These are phyloP conservation scores for Chloropsis hardwickii DNA, from an alignment of 2,113 vertebrate genomes.

Conservation along the genomic window DNA sequence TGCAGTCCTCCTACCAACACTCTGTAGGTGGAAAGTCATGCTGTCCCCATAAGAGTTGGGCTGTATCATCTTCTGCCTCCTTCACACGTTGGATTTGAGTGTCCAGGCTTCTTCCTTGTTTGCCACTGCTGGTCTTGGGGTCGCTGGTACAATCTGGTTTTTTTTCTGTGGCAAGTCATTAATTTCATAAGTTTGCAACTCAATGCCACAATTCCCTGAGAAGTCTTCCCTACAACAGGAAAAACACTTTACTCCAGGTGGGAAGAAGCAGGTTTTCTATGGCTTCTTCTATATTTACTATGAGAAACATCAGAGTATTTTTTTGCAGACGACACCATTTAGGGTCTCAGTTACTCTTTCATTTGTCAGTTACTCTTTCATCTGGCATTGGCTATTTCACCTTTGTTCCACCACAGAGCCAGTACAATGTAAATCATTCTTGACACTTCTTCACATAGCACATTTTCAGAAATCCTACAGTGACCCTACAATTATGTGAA, in stretches of 20 bases:
- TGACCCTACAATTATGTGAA: no score
- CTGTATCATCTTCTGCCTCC: not conserved
- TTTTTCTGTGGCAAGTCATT: not conserved
- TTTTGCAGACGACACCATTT: not conserved
- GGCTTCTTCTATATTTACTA: not conserved
- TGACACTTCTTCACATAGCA: not conserved
- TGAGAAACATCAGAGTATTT: not conserved
- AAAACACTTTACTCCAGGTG: not conserved
- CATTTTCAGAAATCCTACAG: not conserved
- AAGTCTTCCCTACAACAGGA: not conserved
- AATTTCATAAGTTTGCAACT: not conserved
- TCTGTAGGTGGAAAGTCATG: not conserved
- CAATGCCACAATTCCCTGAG: not conserved
- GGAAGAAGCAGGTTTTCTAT: not conserved
- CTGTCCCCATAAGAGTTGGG: not conserved
- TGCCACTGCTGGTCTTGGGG: not conserved
- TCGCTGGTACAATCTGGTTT: not conserved
- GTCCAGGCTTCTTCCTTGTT: not conserved
- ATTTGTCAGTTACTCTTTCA: not conserved
- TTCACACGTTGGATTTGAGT: not conserved
- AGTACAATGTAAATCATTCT: not conserved
- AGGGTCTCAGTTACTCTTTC: not conserved
- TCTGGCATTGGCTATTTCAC: not conserved
- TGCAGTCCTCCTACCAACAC: not conserved
- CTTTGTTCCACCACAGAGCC: not conserved